Evolutionary conservation across 2,888 invertebrate genomes (phyloP).

Genomic region (Macrostomum cliftonense): DNA sequence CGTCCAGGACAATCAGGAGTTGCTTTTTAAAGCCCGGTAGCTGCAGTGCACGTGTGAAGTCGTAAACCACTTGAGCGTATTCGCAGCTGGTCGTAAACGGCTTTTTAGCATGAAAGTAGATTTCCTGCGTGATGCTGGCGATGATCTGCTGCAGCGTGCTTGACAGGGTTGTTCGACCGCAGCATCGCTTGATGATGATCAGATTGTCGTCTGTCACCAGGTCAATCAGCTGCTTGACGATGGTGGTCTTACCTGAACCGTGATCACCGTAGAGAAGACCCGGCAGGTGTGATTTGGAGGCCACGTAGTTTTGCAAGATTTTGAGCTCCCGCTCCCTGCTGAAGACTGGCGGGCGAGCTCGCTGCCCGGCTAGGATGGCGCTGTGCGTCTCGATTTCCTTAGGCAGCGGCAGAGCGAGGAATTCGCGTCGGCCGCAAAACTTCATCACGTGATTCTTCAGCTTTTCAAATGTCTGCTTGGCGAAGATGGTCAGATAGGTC

Average conservation of each 20-base stretch:
- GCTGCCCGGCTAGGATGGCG: background rate
- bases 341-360: background rate
- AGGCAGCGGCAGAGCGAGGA: background rate
- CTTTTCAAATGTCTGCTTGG: too few relatives aligned
- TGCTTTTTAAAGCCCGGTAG: constrained; percentile 3
- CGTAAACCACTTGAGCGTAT: constrained; percentile 7
- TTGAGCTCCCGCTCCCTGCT: constrained; percentile 7
- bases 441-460: too few relatives aligned
- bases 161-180: constrained; percentile 3
- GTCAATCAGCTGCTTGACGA: background rate
- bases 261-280: constrained; percentile 5
- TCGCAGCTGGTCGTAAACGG: constrained; percentile 1
- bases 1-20: constrained; percentile 5
- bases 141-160: constrained; percentile 4
- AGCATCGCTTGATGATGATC: constrained; percentile 3
- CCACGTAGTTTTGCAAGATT: constrained; percentile 8
- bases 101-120: background rate
- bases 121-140: constrained; percentile 4
- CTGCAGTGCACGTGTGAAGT: constrained; percentile 5
- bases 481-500: too few relatives aligned
- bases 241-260: constrained; percentile 6
- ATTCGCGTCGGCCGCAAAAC: background rate
- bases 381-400: constrained; percentile 1
- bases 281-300: constrained; percentile 4
- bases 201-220: constrained; percentile 1